Base-by-base conservation (phyloP, 1,140 invertebrate genomes). In the Chironomus striatipennis region DNA sequence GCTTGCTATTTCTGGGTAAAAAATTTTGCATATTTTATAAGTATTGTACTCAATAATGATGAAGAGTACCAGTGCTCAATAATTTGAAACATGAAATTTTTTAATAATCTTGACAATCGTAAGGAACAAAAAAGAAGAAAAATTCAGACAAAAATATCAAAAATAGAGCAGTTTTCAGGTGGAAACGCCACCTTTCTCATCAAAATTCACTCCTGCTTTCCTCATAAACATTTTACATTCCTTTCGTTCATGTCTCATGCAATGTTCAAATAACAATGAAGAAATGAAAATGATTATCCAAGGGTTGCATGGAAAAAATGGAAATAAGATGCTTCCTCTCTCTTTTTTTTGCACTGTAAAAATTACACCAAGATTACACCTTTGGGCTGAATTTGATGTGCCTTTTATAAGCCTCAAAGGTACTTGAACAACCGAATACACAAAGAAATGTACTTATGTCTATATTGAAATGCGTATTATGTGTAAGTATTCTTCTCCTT, bases 361-460 rank as follows among this genome's bases (percentile, higher is more conserved):
- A 70, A 70, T 70, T 70, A 70, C 65, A 70, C 65, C 9, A 70
- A 70, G 65, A 70, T 70, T 70, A 70, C 18, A 70, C 65, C 65
- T 70, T 20, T 70, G 65, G 18, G 65, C 65, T 70, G 65, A 20
- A 70, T 70, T 70, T 70, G 65, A 70, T 70, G 65, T 21, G 17
- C 65, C 17, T 70, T 70, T 70, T 70, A 70, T 70, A 70, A 21
- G 65, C 65, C 65, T 70, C 65, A 70, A 70, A 18, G 20, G 65
- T 21, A 70, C 65, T 70, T 21, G 65, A 70, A 20, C 47, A 57
- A n/a, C 24, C 24, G 24, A 2, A 34, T 34, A 34, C 15, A n/a
- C 12, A 57, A 57, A 57, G 12, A 57, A 57, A 57, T 57, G 47
- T 34, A 34, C 24, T 34, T 34, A 34, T 34, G 24, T 34, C 24